Conservation (phyloP, 2,797 vertebrate species). For the Hirundo rustica region DNA sequence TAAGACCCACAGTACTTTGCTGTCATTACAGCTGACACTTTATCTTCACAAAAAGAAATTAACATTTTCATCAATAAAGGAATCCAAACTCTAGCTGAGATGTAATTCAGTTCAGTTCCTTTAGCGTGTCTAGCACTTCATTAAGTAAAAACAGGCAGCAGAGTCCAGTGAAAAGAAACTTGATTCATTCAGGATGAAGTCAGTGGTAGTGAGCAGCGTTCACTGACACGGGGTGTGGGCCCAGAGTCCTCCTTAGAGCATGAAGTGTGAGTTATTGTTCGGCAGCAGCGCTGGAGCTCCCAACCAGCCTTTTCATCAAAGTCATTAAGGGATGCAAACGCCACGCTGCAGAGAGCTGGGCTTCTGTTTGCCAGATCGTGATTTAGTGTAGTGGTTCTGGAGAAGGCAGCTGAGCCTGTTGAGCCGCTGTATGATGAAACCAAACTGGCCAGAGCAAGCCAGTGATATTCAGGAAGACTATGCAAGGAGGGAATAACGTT, state of each 20-base stretch:
- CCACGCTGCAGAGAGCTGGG: neutral
- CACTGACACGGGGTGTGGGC: neutral
- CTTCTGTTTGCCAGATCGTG: neutral
- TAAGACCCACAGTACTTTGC: conserved; percentile 21
- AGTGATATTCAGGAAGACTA: neutral
- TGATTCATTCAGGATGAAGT: conserved; percentile 46
- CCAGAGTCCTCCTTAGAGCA: neutral
- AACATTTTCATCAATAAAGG: conserved; percentile 55
- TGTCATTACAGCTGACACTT: conserved; percentile 48
- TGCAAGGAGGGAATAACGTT: neutral
- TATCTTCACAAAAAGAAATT: conserved; percentile 53
- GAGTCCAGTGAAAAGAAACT: conserved; percentile 31
- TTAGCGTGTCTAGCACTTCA: conserved; percentile 44
- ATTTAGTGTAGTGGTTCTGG: neutral
- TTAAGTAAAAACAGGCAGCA: conserved; percentile 48
- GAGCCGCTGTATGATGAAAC: neutral
- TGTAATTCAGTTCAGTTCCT: conserved; percentile 48
- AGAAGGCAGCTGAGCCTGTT: neutral
- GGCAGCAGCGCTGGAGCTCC: neutral
- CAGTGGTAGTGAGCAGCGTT: neutral
- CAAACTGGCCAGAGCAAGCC: neutral
- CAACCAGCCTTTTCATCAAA: conserved; percentile 29
- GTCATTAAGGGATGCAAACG: neutral
- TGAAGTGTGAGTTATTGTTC: conserved; percentile 14
- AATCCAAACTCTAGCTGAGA: conserved; percentile 53